Conservation (phyloP, 2,888 invertebrate species). For the Nomada goodeniana region DNA sequence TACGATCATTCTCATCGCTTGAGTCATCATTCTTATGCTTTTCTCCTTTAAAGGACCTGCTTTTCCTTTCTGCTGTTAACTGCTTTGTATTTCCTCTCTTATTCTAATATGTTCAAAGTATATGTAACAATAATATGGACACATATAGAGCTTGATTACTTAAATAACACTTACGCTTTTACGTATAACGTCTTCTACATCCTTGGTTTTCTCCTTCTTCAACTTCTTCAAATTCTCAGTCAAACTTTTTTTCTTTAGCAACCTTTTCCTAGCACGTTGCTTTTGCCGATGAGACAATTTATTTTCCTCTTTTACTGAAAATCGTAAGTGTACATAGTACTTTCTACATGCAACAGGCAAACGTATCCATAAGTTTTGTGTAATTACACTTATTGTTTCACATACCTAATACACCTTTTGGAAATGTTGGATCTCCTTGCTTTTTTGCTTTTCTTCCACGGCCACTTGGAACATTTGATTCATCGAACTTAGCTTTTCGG, state of each 20-base stretch:
- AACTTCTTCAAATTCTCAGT: conserved; percentile 50
- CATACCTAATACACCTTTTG: conserved; percentile 86
- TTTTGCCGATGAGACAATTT: conserved; percentile 90
- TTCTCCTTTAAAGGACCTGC: conserved; percentile 32
- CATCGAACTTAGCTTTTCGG: conserved; percentile 93
- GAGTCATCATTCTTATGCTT: background rate
- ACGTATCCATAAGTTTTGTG: background rate
- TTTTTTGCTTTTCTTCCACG: conserved; percentile 95
- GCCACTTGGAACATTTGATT: conserved; percentile 90
- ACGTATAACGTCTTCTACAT: background rate
- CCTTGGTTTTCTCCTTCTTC: conserved; percentile 19
- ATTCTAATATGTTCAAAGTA: conserved; percentile 31
- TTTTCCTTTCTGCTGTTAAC: conserved; percentile 15
- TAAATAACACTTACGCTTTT: conserved; percentile 36
- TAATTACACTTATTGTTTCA: conserved; percentile 1
- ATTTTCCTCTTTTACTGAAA: conserved; percentile 84
- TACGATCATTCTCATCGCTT: conserved; percentile 15
- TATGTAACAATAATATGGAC: background rate
- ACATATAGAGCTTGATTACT: background rate
- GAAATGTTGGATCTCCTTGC: conserved; percentile 92
- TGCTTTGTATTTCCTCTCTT: conserved; percentile 9
- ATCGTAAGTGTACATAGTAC: background rate
- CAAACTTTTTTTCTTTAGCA: conserved; percentile 73
- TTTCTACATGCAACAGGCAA: background rate
- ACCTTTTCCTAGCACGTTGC: conserved; percentile 88